Evolutionary conservation across 2,113 vertebrate genomes (phyloP).

Genomic region (Uria aalge): DNA sequence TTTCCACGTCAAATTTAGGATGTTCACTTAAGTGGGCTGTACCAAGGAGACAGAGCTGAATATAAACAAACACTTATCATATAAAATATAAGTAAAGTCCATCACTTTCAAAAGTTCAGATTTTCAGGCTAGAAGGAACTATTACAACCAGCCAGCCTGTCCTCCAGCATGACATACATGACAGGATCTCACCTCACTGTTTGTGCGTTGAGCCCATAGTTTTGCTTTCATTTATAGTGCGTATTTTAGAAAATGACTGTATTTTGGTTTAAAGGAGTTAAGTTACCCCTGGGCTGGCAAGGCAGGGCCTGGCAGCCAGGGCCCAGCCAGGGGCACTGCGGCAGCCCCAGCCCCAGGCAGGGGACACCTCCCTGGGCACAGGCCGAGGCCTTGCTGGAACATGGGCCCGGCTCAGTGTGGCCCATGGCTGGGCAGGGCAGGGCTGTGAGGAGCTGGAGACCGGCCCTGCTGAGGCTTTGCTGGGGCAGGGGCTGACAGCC

Average conservation of each 20-base stretch:
- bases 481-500: background rate
- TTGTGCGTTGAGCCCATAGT: background rate
- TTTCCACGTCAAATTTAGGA: background rate
- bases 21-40: background rate
- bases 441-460: background rate
- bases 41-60: background rate
- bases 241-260: background rate
- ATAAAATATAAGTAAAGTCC: background rate
- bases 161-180: background rate
- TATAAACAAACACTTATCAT: background rate
- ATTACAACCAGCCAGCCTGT: background rate
- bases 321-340: background rate
- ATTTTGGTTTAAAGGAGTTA: background rate
- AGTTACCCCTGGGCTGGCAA: background rate
- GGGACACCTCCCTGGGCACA: background rate
- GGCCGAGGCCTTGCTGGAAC: too few relatives aligned
- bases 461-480: background rate
- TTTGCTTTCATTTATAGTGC: background rate
- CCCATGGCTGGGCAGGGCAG: background rate
- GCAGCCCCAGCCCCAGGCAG: background rate
- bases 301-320: background rate
- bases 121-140: background rate
- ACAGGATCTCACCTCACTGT: background rate
- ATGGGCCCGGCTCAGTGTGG: rapidly evolving
- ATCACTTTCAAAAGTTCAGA: background rate